Evolutionary conservation across 1,140 invertebrate genomes (phyloP), one percentile per base, ranked within the genome.

Genomic region (Nebria ingens): DNA sequence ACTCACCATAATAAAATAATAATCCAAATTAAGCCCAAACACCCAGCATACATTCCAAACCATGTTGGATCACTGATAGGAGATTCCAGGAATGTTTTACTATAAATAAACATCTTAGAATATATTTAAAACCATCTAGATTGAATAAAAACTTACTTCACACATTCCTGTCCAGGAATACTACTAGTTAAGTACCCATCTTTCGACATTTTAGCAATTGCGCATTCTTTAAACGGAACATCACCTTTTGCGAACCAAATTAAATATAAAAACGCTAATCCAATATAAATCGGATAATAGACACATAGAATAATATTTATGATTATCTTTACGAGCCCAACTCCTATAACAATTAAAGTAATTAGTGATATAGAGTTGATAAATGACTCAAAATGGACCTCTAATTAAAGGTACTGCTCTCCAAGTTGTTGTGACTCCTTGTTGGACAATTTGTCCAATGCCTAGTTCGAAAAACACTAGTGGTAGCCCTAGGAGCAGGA

Each of bases 331-430:
- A 80, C 57, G 59, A 77, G 79, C 19, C 79, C 79, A 2, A 81
- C 71, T 25, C 80, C 80, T 82, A 68, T 13, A 76, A 75, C 3
- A 55, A 61, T 54, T 38, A 61, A 58, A 54, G 21, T 19, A 56
- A 49, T 52, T 58, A 19, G 55, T 9, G 17, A 49, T 55, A 29
- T 29, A 29, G 13, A 29, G 4, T 13, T 6, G 13, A 29, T 29
- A 29, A 29, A 29, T 29, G 13, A 6, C 4, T 29, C 13, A 20
- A 20, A 12, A 49, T 34, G 62, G 63, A 87, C 87, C 87, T 81
- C 81, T 85, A 63, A 89, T 85, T 21, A 91, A 75, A 1, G 88
- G 88, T 23, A 87, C 85, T 55, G 88, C 85, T 59, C 82, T 77
- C 86, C 87, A 91, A 45, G 86, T 78, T 13, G 85, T 86, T 34